Conservation (phyloP, 1,140 invertebrate genomes). For the Zaprionus africanus region DNA sequence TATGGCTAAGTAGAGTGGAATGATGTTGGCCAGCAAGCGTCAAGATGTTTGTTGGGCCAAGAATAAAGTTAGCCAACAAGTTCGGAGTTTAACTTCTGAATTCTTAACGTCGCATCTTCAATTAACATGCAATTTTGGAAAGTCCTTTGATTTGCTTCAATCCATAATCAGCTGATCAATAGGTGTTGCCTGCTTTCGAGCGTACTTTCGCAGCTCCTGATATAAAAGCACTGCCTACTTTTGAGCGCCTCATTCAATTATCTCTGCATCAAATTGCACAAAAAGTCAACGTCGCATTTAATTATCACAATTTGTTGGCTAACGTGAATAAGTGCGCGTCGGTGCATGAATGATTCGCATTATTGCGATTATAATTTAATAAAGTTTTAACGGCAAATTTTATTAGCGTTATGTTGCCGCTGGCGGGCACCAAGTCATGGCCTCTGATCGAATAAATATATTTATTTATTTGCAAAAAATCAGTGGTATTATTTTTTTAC, state of each 20-base stretch:
- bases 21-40: constrained; percentile 39
- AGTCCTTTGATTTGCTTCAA: neutral
- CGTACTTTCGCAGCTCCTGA: neutral
- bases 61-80: constrained; percentile 38
- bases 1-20: constrained; percentile 64
- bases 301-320: constrained; percentile 1
- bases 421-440: constrained; percentile 42
- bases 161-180: constrained; percentile 13
- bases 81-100: constrained; percentile 11
- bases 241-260: constrained; percentile 8
- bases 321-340: constrained; percentile 19
- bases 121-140: neutral
- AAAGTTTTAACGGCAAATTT: constrained; percentile 54
- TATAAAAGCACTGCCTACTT: neutral
- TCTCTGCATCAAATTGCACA: constrained; percentile 5
- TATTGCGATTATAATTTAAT: constrained; percentile 72
- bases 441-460: constrained; percentile 51
- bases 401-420: neutral
- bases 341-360: constrained; percentile 54
- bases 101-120: neutral
- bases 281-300: constrained; percentile 36
- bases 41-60: constrained; percentile 29
- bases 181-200: neutral
- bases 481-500: neutral
- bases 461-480: constrained; percentile 1